These are phyloP conservation scores for Drosophila colorata DNA, from an alignment of 2,888 invertebrate species.

Conservation along the genomic window DNA sequence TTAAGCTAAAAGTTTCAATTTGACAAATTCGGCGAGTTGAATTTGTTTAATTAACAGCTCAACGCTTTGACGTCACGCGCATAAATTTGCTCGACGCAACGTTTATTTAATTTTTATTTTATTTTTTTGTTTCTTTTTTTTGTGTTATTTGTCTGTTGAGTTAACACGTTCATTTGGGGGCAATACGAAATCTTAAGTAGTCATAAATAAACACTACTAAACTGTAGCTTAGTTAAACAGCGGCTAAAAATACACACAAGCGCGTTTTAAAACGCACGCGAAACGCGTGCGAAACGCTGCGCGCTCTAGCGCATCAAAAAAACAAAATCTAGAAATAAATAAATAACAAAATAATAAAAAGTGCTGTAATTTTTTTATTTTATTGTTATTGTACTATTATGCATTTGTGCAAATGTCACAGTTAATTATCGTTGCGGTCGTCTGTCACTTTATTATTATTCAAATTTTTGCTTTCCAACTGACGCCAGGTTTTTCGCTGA, in stretches of 20 bases:
- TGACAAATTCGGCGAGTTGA: slow-evolving; percentile 58
- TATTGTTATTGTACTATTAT: slow-evolving; percentile 36
- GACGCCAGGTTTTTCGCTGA: slow-evolving; percentile 13
- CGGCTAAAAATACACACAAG: slow-evolving; percentile 39
- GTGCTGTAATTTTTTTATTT: slow-evolving; percentile 62
- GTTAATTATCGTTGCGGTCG: slow-evolving; percentile 31
- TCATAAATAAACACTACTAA: slow-evolving; percentile 76
- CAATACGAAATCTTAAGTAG: slow-evolving; percentile 63
- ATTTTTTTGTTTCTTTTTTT: slow-evolving; percentile 24
- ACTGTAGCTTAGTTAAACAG: slow-evolving; percentile 64
- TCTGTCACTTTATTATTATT: slow-evolving; percentile 9
- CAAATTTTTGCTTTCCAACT: slow-evolving; percentile 11
- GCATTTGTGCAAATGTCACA: slow-evolving; percentile 45
- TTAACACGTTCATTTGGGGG: slow-evolving; percentile 67
- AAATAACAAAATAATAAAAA: slow-evolving; percentile 11
- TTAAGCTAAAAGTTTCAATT: slow-evolving; percentile 41
- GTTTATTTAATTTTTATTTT: slow-evolving; percentile 21
- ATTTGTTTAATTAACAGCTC: slow-evolving; percentile 69
- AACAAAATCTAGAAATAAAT: no score
- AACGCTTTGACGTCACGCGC: slow-evolving; percentile 70
- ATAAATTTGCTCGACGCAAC: slow-evolving; percentile 58
- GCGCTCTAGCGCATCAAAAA: slow-evolving; percentile 32
- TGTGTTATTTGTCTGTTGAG: slow-evolving; percentile 37
- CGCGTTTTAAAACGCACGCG: slow-evolving; percentile 36
- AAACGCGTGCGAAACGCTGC: slow-evolving; percentile 30